Evolutionary conservation across 2,797 vertebrate species (phyloP), one percentile per base, ranked within the genome.

Genomic region (Falco novaeseelandiae): DNA sequence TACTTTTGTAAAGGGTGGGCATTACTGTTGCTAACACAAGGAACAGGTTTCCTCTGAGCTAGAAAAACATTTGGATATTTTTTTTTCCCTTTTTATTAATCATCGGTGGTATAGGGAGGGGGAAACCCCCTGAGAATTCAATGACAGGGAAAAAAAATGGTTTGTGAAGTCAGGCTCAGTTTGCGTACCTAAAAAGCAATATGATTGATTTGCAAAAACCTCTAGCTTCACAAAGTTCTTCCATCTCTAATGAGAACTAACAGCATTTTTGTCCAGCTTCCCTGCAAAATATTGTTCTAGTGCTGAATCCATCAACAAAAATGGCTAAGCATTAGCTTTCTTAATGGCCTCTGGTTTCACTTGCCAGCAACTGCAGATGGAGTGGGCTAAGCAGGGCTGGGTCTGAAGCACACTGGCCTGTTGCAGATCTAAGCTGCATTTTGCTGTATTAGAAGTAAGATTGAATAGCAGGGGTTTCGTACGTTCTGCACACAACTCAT

Each of bases 231-330:
- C 74, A 89, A 96, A 96, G 90, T 91, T 97, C 95, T 92, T 95
- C 94, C 93, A 92, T 96, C 90, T 94, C 92, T 97, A 97, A 97
- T 96, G 96, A 97, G 95, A 97, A 95, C 94, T 97, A 96, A 96
- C 92, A 95, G 87, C 87, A 92, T 91, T 96, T 96, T 97, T 96
- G 88, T 97, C 95, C 94, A 72, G 93, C 92, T 97, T 97, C 96
- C 83, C 95, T 94, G 89, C 89, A 96, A 97, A 97, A 97, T 96
- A 94, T 96, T 97, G 95, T 89, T 96, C 93, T 95, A 91, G 83
- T 87, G 83, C 95, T 96, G 93, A 97, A 97, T 97, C 96, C 96
- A 97, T 97, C 97, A 97, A 96, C 95, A 96, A 94, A 96, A 96
- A 96, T 96, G 96, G 96, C 92, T 94, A 94, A 91, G 94, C 93